A percentile compares a stretch with the other conserved stretches of the same genome.
These are phyloP conservation scores for Camponotus floridanus DNA, from an alignment of 1,140 invertebrate species.

Conservation along the genomic window DNA sequence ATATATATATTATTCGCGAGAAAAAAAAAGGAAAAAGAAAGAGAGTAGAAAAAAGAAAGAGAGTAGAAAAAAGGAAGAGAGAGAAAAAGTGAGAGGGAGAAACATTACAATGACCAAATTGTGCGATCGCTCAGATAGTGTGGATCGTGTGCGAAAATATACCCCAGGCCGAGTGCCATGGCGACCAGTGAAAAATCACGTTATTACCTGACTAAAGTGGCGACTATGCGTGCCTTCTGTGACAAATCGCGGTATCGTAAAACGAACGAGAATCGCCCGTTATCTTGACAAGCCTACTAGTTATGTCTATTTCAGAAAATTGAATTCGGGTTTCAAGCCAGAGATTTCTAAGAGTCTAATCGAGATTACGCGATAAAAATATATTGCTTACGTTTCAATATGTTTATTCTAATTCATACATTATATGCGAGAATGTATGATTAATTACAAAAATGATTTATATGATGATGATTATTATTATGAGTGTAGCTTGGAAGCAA, in stretches of 20 bases:
- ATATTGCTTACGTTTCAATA: not conserved
- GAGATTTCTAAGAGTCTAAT: constrained; percentile 13
- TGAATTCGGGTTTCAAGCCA: constrained; percentile 15
- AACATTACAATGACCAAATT: constrained; percentile 28
- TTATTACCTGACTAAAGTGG: constrained; percentile 35
- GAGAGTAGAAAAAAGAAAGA: no score
- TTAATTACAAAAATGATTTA: not conserved
- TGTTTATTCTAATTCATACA: not conserved
- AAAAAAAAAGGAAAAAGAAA: no score
- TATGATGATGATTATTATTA: no score
- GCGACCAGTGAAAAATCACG: constrained; percentile 45
- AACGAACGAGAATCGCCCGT: constrained; percentile 42
- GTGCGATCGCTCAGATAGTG: constrained; percentile 37
- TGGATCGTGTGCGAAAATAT: constrained; percentile 28
- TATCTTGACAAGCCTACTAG: constrained; percentile 48
- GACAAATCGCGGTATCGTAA: constrained; percentile 57
- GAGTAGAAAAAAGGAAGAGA: no score
- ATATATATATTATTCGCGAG: constrained; percentile 18
- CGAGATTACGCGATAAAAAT: constrained; percentile 4
- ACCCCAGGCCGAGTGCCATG: not conserved
- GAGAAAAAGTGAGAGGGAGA: not conserved
- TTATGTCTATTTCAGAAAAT: constrained; percentile 47
- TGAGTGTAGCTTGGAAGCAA: not conserved
- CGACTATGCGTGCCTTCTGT: constrained; percentile 18
- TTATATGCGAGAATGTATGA: not conserved